phyloP scores from a whole-genome alignment of 2,113 vertebrate species.

The Hippocampus barbouri region DNA sequence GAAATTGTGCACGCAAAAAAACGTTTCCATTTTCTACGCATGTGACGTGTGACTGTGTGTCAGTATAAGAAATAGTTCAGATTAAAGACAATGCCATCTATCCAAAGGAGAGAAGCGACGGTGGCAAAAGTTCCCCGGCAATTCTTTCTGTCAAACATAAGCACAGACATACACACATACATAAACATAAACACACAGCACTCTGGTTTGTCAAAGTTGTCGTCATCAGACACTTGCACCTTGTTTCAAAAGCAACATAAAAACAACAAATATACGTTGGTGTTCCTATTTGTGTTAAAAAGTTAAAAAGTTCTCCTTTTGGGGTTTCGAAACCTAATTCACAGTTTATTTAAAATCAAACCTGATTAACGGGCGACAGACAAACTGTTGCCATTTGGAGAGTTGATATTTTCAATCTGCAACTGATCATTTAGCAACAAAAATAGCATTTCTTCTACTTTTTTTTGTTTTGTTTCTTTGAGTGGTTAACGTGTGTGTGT shows the following conservation, averaged over 20 bases:
- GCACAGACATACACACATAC: constrained; percentile 10
- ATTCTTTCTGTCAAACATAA: constrained; percentile 47
- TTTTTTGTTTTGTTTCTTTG: constrained; percentile 5
- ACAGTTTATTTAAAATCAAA: constrained; percentile 94
- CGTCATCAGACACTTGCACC: constrained; percentile 58
- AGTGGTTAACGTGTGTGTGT: constrained; percentile 73
- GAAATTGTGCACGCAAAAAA: constrained; percentile 89
- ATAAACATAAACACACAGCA: constrained; percentile 8
- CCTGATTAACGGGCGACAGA: constrained; percentile 79
- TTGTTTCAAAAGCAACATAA: constrained; percentile 59
- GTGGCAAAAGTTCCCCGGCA: constrained; percentile 34
- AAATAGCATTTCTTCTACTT: constrained; percentile 65
- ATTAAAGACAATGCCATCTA: constrained; percentile 63
- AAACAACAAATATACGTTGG: constrained; percentile 71
- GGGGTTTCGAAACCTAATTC: constrained; percentile 83
- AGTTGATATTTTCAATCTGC: constrained; percentile 53
- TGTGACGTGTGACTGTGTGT: constrained; percentile 79
- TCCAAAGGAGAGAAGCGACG: constrained; percentile 47
- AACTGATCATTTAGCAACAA: constrained; percentile 66
- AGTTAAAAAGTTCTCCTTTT: constrained; percentile 79
- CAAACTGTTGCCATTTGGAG: constrained; percentile 51
- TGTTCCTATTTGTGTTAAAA: constrained; percentile 78
- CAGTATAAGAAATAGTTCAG: constrained; percentile 71
- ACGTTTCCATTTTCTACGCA: constrained; percentile 77
- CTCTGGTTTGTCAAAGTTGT: constrained; percentile 39